Base-by-base conservation (phyloP, 2,888 invertebrate species). In the Netelia fuscicornis region DNA sequence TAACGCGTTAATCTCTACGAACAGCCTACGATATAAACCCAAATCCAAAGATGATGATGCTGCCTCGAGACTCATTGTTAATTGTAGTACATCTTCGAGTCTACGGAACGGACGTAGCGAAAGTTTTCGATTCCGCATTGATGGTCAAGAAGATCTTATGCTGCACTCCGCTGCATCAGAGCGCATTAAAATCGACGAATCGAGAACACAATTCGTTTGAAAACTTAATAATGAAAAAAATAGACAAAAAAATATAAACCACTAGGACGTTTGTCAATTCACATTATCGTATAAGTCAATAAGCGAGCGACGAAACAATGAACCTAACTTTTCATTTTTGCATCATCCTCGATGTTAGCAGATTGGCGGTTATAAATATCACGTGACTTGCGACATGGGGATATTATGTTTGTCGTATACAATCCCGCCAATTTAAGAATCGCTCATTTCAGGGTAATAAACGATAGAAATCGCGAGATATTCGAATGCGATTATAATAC, bases 41-140 rank as follows among this genome's bases (percentile, higher is more conserved):
- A 48, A 13, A 3, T 13, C 48, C 48, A 48, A 48, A 48, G 10
- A 1, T 13, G 48, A 48, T 11, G 37, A 48, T 48, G 11, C 48
- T 48, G 48, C 11, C 48, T 48, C 48, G 48, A 48, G 13, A 48
- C 11, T 10, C 48, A 13, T 48, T 37, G 37, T 37, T 48, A 10
- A 48, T 48, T 48, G 48, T 48, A 48, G 48, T 13, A 48, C 48
- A 13, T 48, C 48, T 48, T 2, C 13, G 13, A 48, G 10, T 48
- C 20, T 20, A n/a, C 60, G 23, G 44, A 60, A 72, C 60, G 44
- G 42, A 60, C 23, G 25, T 44, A 72, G 72, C 72, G 72, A 72
- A 72, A 72, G 72, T 72, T 25, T 72, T 60, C 60, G 60, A 60
- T 72, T 72, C 72, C 60, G 44, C 60, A 72, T 72, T 72, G 72